Evolutionary conservation across 2,113 vertebrate species (phyloP).

Genomic region (Nycticryphes semicollaris): DNA sequence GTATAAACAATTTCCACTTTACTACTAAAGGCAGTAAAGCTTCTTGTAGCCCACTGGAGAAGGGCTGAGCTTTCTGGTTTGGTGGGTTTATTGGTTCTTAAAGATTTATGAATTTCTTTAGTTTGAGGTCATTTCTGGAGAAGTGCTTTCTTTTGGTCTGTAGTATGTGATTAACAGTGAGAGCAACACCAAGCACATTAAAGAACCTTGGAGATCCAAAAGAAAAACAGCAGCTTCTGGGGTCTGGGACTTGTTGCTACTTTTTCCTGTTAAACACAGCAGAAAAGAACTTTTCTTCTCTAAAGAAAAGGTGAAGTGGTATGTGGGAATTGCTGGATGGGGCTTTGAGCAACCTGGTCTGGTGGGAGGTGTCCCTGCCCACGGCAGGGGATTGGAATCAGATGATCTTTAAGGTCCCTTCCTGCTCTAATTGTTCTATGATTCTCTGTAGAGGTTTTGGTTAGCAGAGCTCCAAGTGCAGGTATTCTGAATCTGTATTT

Average conservation of each 20-base stretch:
- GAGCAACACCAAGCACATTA: neutral
- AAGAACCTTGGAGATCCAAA: neutral
- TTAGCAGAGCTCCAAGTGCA: neutral
- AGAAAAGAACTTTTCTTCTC: neutral
- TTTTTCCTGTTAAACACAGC: neutral
- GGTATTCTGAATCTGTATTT: neutral
- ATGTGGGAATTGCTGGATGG: neutral
- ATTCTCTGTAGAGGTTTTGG: neutral
- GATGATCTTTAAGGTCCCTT: too few relatives aligned
- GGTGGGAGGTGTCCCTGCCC: too few relatives aligned
- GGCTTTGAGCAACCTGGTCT: too few relatives aligned
- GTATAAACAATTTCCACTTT: neutral
- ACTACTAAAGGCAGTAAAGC: neutral
- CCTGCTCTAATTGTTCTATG: too few relatives aligned
- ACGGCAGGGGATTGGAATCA: too few relatives aligned
- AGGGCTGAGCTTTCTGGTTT: neutral
- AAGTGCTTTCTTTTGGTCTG: neutral
- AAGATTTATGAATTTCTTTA: slow-evolving; percentile 36
- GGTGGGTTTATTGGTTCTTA: slow-evolving; percentile 17
- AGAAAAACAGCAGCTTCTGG: neutral
- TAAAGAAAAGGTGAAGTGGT: neutral
- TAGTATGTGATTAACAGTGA: neutral
- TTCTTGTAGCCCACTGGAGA: neutral
- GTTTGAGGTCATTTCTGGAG: slow-evolving; percentile 4
- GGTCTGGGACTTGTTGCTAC: neutral